Percentiles rank a stretch among this genome's conserved stretches.
These are phyloP conservation scores for Spizella passerina DNA, from an alignment of 2,797 vertebrate genomes.

Conservation along the genomic window DNA sequence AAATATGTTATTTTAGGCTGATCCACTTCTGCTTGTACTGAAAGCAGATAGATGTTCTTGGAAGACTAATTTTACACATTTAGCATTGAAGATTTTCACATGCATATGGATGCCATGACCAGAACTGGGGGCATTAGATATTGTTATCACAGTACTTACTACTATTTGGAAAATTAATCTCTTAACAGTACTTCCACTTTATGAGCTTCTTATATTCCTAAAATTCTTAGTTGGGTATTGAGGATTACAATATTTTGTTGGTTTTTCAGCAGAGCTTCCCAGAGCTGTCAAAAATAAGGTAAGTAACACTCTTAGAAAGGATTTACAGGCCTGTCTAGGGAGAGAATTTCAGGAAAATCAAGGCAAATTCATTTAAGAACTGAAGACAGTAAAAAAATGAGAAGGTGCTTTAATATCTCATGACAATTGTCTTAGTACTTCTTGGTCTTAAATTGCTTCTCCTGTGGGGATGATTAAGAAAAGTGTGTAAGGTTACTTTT, in stretches of 20 bases:
- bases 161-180: background rate
- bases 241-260: background rate
- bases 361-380: background rate
- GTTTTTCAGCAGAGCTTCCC: background rate
- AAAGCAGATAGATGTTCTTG: background rate
- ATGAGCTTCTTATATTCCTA: background rate
- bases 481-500: background rate
- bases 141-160: background rate
- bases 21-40: background rate
- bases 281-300: background rate
- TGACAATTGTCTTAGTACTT: background rate
- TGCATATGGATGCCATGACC: background rate
- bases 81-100: background rate
- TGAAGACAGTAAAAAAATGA: background rate
- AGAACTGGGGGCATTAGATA: background rate
- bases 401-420: background rate
- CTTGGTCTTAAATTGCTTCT: background rate
- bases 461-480: background rate
- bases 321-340: background rate
- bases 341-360: background rate
- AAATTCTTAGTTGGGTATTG: background rate
- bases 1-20: constrained; percentile 16
- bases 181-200: background rate
- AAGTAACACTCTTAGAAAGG: background rate
- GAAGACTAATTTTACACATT: background rate